These are phyloP conservation scores for Scleropages formosus DNA, from an alignment of 2,797 vertebrate genomes.

Conservation along the genomic window DNA sequence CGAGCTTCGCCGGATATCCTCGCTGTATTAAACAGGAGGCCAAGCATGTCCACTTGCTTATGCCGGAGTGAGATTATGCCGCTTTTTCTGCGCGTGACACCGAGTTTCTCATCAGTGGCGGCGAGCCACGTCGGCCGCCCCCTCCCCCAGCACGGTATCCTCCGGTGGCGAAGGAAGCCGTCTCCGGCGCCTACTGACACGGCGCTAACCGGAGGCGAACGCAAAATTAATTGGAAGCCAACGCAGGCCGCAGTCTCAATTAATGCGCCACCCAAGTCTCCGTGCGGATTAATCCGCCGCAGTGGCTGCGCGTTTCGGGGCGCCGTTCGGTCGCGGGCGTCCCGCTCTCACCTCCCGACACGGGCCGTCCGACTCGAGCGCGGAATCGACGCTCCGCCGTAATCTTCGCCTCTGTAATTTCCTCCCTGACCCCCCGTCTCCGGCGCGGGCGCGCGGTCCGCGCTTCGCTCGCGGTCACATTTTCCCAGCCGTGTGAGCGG, in stretches of 20 bases:
- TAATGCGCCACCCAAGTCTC: conserved; percentile 70
- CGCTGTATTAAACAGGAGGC: background rate
- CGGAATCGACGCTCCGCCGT: conserved; percentile 64
- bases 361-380: conserved; percentile 59
- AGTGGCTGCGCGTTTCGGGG: conserved; percentile 74
- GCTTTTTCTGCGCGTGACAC: conserved; percentile 11
- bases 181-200: conserved; percentile 63
- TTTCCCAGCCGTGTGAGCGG: conserved; percentile 58
- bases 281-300: conserved; percentile 73
- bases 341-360: conserved; percentile 73
- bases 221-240: conserved; percentile 81
- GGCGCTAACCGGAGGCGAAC: conserved; percentile 76
- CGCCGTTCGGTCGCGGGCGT: conserved; percentile 65
- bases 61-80: background rate
- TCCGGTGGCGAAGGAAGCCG: conserved; percentile 53
- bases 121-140: conserved; percentile 51
- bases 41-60: background rate
- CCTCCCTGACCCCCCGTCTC: conserved; percentile 66
- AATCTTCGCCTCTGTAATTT: conserved; percentile 71
- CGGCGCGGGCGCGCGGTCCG: conserved; percentile 62
- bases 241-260: conserved; percentile 75
- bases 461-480: conserved; percentile 64
- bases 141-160: conserved; percentile 36
- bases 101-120: conserved; percentile 35
- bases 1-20: background rate